Evolutionary conservation across 2,888 invertebrate species (phyloP).

Genomic region (Eugnorisma glareosa): DNA sequence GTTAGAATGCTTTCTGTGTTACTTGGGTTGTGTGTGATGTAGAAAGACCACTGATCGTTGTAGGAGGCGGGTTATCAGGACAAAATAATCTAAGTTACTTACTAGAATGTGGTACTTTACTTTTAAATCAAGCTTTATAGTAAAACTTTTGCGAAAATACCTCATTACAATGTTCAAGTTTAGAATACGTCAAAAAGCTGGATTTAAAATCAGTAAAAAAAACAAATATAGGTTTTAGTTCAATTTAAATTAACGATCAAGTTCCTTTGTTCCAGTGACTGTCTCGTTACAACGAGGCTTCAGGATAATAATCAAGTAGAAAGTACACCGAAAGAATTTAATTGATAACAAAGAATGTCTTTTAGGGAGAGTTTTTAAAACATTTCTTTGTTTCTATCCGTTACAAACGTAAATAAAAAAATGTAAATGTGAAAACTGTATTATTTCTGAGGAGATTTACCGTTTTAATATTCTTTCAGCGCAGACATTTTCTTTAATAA

Average conservation of each 20-base stretch:
- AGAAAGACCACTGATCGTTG: not conserved
- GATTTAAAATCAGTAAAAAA: not conserved
- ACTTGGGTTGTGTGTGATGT: not conserved
- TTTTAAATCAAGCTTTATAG: not conserved
- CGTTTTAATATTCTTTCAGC: constrained; percentile 31
- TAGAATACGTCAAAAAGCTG: not conserved
- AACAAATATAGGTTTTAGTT: constrained; percentile 15
- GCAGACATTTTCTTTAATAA: constrained; percentile 21
- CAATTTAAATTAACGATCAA: constrained; percentile 51
- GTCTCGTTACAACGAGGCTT: constrained; percentile 62
- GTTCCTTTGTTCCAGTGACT: constrained; percentile 38
- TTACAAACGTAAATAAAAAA: constrained; percentile 57
- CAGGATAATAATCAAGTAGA: constrained; percentile 81
- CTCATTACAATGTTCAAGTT: constrained; percentile 10
- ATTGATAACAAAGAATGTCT: constrained; percentile 85
- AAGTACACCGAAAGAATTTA: constrained; percentile 85
- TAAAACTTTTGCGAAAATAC: not conserved
- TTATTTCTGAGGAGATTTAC: constrained; percentile 51
- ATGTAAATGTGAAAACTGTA: constrained; percentile 47
- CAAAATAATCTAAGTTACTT: not conserved
- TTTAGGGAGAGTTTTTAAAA: constrained; percentile 54
- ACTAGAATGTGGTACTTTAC: not conserved
- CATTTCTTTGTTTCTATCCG: constrained; percentile 58
- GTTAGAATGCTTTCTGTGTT: too few relatives aligned
- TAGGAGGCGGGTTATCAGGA: not conserved